Evolutionary conservation across 2,888 invertebrate species (phyloP), one percentile per base, ranked within the genome.

Genomic region (Ochropacha duplaris): DNA sequence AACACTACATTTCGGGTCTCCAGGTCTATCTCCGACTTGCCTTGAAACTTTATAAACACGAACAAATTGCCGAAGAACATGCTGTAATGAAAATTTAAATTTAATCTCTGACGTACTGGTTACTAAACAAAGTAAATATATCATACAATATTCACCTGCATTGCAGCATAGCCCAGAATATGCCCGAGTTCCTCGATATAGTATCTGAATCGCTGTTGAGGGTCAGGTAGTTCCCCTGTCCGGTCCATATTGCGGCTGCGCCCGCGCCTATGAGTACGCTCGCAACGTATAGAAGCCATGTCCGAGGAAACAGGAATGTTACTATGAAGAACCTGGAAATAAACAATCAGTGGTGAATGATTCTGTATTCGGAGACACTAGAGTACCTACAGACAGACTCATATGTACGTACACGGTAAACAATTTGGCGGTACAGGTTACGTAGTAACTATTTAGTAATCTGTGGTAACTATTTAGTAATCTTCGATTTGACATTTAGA

Each of bases 91-190:
- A 76, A 76, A 68, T 60, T 36, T 19, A 57, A 44, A 59, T 24
- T 19, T 24, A n/a, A n/a, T n/a, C n/a, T n/a, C n/a, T n/a, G n/a
- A n/a, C n/a, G n/a, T n/a, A 26, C 26, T 26, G 26, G 5, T 26
- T 26, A 26, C 26, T 26, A 28, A 8, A 28, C 2, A 28, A 28
- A 28, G 28, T 28, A 31, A 12, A 31, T 12, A 44, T 19, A 6
- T 19, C 16, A 28, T 52, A 50, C n/a, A 31, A 36, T 49, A 52
- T 58, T 24, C 19, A 96, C 97, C 97, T 97, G 93, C 96, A 96
- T 85, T 99, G 99, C 65, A 99, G 93, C 90, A 99, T 95, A 0
- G 99, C 99, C 99, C 99, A 99, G 87, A 99, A 99, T 54, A 99
- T 94, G 12, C 99, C 99, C 12, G 98, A 98, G 88, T 99, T 99